These are phyloP conservation scores for Lasioglossum oenotherae DNA, from an alignment of 2,888 invertebrate species.

Conservation along the genomic window DNA sequence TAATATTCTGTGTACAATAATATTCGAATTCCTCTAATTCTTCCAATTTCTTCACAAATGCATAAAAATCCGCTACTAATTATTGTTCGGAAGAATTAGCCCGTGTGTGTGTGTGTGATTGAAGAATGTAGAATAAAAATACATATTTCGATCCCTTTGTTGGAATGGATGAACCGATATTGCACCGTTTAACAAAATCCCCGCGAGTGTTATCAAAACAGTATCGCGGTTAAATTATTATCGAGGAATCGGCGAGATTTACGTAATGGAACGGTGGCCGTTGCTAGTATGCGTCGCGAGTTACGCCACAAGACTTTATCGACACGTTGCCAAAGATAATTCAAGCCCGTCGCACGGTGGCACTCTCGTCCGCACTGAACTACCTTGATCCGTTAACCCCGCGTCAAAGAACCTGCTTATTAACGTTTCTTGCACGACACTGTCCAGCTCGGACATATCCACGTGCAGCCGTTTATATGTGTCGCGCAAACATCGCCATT, in stretches of 20 bases:
- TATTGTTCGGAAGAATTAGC: too few species aligned
- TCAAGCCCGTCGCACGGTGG: constrained; percentile 43
- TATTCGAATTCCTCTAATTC: too few species aligned
- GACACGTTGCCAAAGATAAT: constrained; percentile 55
- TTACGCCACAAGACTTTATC: constrained; percentile 60
- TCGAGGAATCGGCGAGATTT: constrained; percentile 50
- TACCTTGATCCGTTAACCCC: constrained; percentile 79
- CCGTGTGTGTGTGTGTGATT: too few species aligned
- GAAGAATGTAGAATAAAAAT: too few species aligned
- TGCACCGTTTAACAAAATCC: background rate
- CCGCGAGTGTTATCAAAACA: background rate
- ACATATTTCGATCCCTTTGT: too few species aligned
- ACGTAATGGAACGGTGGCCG: constrained; percentile 49
- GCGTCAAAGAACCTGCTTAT: constrained; percentile 68
- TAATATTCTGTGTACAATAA: too few species aligned
- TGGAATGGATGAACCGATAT: background rate
- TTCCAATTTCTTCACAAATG: too few species aligned
- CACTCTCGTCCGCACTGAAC: constrained; percentile 59
- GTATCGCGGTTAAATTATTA: constrained; percentile 36
- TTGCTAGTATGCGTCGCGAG: constrained; percentile 34
- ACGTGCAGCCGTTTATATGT: background rate
- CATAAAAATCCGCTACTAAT: too few species aligned
- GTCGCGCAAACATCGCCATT: background rate
- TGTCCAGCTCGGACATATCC: constrained; percentile 22
- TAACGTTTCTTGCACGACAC: constrained; percentile 68